Conservation (phyloP, 2,888 invertebrate species). For the Acheta domesticus region DNA sequence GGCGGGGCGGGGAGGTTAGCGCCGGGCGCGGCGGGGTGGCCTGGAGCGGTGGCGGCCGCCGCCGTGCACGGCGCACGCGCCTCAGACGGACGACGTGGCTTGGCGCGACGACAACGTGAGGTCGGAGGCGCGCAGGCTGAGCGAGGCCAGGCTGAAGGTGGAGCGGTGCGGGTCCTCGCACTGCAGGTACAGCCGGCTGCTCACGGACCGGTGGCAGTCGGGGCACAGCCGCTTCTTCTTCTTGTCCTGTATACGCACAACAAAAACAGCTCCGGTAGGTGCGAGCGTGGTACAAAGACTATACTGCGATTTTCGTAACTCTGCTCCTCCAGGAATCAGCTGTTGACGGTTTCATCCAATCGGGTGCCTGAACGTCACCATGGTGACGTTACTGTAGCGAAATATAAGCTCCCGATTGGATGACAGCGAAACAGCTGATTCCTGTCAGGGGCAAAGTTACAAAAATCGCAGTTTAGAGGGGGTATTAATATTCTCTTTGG, state of each 20-base stretch:
- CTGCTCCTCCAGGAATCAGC: too few relatives aligned
- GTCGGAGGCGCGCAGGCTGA: constrained; percentile 38
- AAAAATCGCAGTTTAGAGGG: too few relatives aligned
- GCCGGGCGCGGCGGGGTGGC: constrained; percentile 3
- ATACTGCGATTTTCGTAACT: too few relatives aligned
- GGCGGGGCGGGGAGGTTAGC: background rate
- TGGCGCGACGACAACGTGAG: constrained; percentile 36
- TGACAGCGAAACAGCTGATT: too few relatives aligned
- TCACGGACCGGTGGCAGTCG: constrained; percentile 65
- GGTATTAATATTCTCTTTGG: too few relatives aligned
- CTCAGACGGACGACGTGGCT: constrained; percentile 37
- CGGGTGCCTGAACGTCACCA: too few relatives aligned
- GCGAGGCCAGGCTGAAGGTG: constrained; percentile 49
- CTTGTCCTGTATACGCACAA: constrained; percentile 52
- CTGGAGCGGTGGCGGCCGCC: background rate
- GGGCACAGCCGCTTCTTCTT: constrained; percentile 65
- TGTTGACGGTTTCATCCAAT: too few relatives aligned
- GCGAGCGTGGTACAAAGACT: too few relatives aligned
- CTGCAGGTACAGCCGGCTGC: constrained; percentile 62
- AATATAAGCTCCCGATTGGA: too few relatives aligned
- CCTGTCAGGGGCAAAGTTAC: too few relatives aligned
- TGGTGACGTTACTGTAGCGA: too few relatives aligned
- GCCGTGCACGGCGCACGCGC: constrained; percentile 18
- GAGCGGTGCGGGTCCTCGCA: constrained; percentile 51
- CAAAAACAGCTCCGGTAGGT: too few relatives aligned